Evolutionary conservation across 2,888 invertebrate genomes (phyloP).

Genomic region (Acrobasis consociella): DNA sequence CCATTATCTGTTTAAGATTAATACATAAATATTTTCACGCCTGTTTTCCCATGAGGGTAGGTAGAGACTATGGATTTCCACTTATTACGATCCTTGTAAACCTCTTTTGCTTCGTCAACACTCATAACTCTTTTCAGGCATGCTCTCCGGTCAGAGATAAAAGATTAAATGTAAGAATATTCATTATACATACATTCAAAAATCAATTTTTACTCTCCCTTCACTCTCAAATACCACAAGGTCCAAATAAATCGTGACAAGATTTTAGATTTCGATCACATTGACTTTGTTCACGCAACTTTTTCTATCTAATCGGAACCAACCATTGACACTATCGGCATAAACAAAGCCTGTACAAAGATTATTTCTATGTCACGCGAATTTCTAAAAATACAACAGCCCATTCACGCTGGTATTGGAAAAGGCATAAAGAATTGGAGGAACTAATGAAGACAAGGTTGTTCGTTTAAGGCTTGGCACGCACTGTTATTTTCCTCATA

Average conservation of each 20-base stretch:
- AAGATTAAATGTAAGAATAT: too few species aligned
- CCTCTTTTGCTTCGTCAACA: too few species aligned
- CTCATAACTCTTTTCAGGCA: too few species aligned
- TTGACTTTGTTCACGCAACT: constrained; percentile 3
- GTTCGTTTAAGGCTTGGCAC: neutral
- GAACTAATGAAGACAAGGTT: constrained; percentile 3
- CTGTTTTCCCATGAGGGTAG: too few species aligned
- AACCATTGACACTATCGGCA: constrained; percentile 5
- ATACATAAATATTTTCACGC: too few species aligned
- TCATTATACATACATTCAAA: too few species aligned
- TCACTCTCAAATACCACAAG: constrained; percentile 4
- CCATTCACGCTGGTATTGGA: neutral
- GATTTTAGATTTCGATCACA: constrained; percentile 8
- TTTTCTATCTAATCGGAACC: constrained; percentile 4
- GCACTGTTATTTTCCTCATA: neutral
- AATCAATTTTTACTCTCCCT: neutral
- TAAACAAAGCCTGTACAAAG: constrained; percentile 7
- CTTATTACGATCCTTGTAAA: too few species aligned
- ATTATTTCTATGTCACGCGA: constrained; percentile 5
- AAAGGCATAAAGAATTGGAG: constrained; percentile 1
- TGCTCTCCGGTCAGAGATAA: too few species aligned
- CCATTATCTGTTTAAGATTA: too few species aligned
- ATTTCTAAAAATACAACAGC: constrained; percentile 2
- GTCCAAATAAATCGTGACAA: constrained; percentile 1
- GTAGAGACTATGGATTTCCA: too few species aligned